These are phyloP conservation scores for Andrena haemorrhoa DNA, from an alignment of 2,888 invertebrate species.

Conservation along the genomic window DNA sequence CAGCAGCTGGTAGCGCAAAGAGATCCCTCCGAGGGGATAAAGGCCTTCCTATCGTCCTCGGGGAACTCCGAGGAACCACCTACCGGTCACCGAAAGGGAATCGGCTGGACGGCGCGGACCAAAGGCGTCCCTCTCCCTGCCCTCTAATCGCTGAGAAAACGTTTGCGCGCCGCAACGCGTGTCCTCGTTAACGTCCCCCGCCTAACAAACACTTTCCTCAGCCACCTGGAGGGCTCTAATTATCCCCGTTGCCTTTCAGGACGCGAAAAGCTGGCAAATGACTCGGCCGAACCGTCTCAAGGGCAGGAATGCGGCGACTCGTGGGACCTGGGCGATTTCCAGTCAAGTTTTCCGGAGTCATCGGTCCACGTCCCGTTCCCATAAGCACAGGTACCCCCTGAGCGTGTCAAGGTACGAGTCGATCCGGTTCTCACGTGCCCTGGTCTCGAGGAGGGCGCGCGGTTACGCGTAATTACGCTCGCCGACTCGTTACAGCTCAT, in stretches of 20 bases:
- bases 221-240: background rate
- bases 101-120: background rate
- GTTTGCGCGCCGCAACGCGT: conserved; percentile 19
- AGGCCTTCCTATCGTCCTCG: conserved; percentile 59
- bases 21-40: conserved; percentile 65
- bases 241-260: background rate
- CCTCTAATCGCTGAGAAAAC: conserved; percentile 32
- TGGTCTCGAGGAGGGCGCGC: conserved; percentile 28
- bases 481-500: conserved; percentile 72
- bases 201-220: background rate
- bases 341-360: background rate
- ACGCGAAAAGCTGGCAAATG: background rate
- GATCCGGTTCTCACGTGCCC: conserved; percentile 63
- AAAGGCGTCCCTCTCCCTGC: background rate
- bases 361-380: background rate
- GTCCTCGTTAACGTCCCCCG: conserved; percentile 10
- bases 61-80: conserved; percentile 49
- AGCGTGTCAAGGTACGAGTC: conserved; percentile 39
- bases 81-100: conserved; percentile 38
- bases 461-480: conserved; percentile 69
- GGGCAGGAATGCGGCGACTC: background rate
- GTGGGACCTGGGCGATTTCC: background rate
- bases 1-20: conserved; percentile 74
- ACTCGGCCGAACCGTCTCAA: background rate
- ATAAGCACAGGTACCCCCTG: conserved; percentile 4